phyloP scores from a whole-genome alignment of 2,113 vertebrate species.

The Atractosteus spatula region DNA sequence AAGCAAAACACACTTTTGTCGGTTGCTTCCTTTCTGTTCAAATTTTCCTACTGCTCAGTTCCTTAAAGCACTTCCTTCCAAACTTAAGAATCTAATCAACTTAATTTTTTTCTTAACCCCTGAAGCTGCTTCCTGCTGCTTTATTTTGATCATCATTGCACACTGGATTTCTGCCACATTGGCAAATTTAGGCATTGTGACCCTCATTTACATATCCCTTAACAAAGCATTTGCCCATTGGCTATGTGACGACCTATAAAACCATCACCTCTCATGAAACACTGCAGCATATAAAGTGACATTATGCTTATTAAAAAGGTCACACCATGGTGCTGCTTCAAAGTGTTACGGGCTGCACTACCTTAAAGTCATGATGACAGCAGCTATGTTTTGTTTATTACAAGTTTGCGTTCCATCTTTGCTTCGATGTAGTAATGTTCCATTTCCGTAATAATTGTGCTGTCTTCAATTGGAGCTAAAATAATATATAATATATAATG shows the following conservation, averaged over 20 bases:
- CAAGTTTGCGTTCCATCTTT: background rate
- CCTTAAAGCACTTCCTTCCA: background rate
- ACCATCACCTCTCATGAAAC: background rate
- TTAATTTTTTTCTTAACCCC: background rate
- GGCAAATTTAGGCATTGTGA: background rate
- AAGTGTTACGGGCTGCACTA: background rate
- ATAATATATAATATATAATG: no score
- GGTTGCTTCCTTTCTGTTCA: no score
- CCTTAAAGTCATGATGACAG: background rate
- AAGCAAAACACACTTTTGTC: no score
- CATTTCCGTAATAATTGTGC: no score
- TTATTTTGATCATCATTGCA: conserved; percentile 3
- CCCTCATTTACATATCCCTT: background rate
- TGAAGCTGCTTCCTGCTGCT: background rate
- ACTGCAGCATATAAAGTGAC: background rate
- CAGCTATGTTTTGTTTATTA: background rate
- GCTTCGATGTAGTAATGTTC: background rate
- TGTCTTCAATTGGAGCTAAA: no score
- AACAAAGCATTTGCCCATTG: background rate
- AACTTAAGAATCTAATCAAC: background rate
- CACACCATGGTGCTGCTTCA: background rate
- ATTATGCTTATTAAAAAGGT: conserved; percentile 1
- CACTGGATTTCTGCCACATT: conserved; percentile 3
- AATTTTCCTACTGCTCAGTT: background rate
- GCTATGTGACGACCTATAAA: background rate